Base-by-base conservation (phyloP, 2,888 invertebrate genomes). In the Congeria kusceri region DNA sequence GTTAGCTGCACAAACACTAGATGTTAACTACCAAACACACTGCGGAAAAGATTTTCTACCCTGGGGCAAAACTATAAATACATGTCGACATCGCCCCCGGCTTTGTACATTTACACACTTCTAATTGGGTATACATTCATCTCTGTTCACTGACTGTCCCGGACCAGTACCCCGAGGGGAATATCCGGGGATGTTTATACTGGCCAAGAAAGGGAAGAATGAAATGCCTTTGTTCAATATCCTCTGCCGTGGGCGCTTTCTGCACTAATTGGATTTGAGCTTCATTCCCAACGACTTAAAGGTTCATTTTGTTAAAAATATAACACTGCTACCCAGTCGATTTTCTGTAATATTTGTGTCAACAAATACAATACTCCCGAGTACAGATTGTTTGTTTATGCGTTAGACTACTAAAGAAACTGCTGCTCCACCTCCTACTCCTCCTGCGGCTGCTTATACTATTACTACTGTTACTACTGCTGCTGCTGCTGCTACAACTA, bases 111-210 rank as follows among this genome's bases (percentile, higher is more conserved):
- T 23, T n/a, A 53, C 20, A 53, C 25, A 23, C 53, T 9, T 25
- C 53, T 53, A 53, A 58, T 58, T 58, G 58, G 29, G 27, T 58
- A 27, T 58, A 58, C 58, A 58, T 58, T 28, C 58, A 58, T 58
- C n/a, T 58, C 28, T 27, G 28, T 28, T 27, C 58, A 23, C 56
- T 11, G 25, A 20, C n/a, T 58, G 58, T 27, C 47, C 27, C 58
- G 2, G 9, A 13, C 25, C 18, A 9, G 23, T 25, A 53, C 58
- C 27, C 58, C 63, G 46, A 15, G 39, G 57, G 29, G 71, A 57
- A 39, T 47, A 57, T 27, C 57, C 23, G 58, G 58, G 63, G 71
- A 70, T 64, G 57, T 72, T 64, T 72, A 57, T 72, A 65, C 64
- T 47, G 29, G 49, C 64, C 57, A 57, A 39, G 32, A 39, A 58